phyloP scores from a whole-genome alignment of 2,113 vertebrate genomes.

The Glaucomys volans region DNA sequence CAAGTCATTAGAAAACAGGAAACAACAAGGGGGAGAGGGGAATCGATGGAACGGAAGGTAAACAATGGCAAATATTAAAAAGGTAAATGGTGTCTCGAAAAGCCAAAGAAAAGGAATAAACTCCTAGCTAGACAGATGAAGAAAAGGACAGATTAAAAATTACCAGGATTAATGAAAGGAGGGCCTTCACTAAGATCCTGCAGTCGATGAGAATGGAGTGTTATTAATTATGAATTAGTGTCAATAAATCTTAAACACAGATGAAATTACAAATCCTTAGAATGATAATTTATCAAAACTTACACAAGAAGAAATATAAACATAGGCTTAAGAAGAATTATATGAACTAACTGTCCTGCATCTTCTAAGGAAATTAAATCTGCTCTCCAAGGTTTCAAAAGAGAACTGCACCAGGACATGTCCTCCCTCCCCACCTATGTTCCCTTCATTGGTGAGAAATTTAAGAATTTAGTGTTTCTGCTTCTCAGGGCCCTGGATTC shows the following conservation, averaged over 20 bases:
- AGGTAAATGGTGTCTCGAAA: not conserved
- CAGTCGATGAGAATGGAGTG: not conserved
- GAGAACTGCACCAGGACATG: not conserved
- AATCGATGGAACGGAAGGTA: not conserved
- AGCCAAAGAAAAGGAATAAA: not conserved
- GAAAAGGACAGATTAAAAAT: not conserved
- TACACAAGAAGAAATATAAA: not conserved
- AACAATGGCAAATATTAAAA: not conserved
- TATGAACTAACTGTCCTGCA: too few species aligned
- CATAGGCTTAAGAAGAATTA: not conserved
- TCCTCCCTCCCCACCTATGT: fast-evolving
- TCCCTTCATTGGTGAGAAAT: not conserved
- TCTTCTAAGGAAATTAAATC: not conserved
- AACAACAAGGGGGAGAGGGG: not conserved
- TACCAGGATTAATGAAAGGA: too few species aligned
- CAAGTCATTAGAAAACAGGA: not conserved
- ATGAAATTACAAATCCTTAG: not conserved
- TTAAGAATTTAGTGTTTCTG: fast-evolving
- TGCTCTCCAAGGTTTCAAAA: not conserved
- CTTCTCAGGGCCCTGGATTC: fast-evolving
- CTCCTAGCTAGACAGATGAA: not conserved
- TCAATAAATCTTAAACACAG: not conserved
- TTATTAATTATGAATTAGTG: not conserved
- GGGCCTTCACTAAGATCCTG: not conserved
- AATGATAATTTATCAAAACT: not conserved